phyloP scores from a whole-genome alignment of 2,797 vertebrate species.

The Okamejei kenojei region DNA sequence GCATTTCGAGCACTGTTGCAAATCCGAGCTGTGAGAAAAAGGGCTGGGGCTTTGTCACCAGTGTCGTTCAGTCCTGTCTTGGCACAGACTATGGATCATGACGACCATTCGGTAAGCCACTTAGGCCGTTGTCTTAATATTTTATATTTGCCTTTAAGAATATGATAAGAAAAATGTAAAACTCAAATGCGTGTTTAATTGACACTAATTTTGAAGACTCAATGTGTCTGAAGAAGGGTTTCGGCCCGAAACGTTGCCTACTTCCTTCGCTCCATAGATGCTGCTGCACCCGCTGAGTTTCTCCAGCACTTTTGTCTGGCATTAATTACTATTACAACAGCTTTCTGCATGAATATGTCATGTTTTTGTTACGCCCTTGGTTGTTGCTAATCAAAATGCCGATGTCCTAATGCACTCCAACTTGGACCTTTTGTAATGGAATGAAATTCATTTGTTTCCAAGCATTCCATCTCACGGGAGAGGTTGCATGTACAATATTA shows the following conservation, averaged over 20 bases:
- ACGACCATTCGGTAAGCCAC: constrained; percentile 81
- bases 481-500: not conserved
- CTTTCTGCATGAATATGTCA: not conserved
- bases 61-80: constrained; percentile 94
- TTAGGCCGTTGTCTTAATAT: not conserved
- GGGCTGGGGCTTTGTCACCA: constrained; percentile 83
- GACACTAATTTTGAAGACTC: not conserved
- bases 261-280: no score
- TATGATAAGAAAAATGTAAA: not conserved
- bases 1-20: constrained; percentile 95
- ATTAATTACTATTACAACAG: not conserved
- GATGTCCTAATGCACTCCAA: not conserved
- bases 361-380: not conserved
- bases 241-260: no score
- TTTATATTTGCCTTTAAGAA: not conserved
- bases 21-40: constrained; percentile 94
- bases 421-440: not conserved
- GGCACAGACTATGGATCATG: constrained; percentile 91
- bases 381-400: not conserved
- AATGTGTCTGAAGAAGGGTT: no score
- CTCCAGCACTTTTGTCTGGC: no score
- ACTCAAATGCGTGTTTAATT: not conserved
- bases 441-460: not conserved
- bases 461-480: not conserved
- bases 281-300: no score